Percentiles rank a stretch among this genome's conserved stretches.
phyloP scores from a whole-genome alignment of 1,140 invertebrate genomes.

The Phthorimaea operculella region DNA sequence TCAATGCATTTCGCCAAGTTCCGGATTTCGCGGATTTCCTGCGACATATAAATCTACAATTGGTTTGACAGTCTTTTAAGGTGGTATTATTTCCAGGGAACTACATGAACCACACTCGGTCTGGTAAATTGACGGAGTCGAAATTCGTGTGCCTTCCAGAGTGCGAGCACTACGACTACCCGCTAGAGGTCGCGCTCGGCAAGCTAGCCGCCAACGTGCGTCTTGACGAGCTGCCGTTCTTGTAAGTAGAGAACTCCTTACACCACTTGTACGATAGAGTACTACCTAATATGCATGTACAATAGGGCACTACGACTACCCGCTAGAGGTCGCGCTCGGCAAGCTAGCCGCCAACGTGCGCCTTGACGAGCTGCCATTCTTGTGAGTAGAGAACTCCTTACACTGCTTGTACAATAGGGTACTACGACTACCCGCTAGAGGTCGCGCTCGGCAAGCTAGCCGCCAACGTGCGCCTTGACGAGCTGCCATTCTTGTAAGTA shows the following conservation, averaged over 20 bases:
- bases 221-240: constrained; percentile 49
- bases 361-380: constrained; percentile 50
- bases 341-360: constrained; percentile 48
- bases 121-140: too few species aligned
- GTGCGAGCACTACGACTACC: constrained; percentile 69
- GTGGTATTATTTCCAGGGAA: too few species aligned
- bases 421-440: constrained; percentile 68
- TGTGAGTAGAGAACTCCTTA: too few species aligned
- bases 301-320: constrained; percentile 69
- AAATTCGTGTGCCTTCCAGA: constrained; percentile 60
- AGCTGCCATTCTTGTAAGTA: constrained; percentile 57
- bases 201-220: constrained; percentile 48
- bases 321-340: constrained; percentile 67
- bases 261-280: constrained; percentile 36
- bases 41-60: too few species aligned
- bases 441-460: constrained; percentile 65
- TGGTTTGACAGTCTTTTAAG: too few species aligned
- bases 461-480: constrained; percentile 40
- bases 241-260: too few species aligned
- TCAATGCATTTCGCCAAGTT: too few species aligned
- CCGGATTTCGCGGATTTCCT: too few species aligned
- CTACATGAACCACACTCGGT: too few species aligned
- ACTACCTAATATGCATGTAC: constrained; percentile 46
- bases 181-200: constrained; percentile 67
- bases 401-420: constrained; percentile 35